phyloP scores from a whole-genome alignment of 2,113 vertebrate genomes.

The Urocynchramus pylzowi region DNA sequence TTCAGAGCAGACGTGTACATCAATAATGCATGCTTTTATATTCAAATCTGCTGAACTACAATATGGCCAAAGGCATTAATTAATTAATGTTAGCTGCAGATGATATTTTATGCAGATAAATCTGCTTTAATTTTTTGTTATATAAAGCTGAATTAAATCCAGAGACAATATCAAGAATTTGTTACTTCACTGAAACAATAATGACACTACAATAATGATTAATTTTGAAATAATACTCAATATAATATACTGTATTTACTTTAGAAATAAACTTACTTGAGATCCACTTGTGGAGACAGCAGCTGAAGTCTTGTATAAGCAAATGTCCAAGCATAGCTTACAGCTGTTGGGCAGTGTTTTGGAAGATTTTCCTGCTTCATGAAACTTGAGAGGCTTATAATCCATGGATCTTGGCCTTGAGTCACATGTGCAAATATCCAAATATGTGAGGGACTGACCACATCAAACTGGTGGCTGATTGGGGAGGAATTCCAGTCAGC shows the following conservation, averaged over 20 bases:
- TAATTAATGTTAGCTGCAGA: not conserved
- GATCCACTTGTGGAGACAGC: slow-evolving; percentile 95
- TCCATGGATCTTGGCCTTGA: slow-evolving; percentile 97
- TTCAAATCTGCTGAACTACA: not conserved
- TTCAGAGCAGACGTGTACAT: not conserved
- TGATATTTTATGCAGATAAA: not conserved
- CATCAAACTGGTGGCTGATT: slow-evolving; percentile 98
- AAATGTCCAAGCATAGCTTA: slow-evolving; percentile 97
- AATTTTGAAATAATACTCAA: not conserved
- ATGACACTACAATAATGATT: not conserved
- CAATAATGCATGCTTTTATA: not conserved
- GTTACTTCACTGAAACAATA: not conserved
- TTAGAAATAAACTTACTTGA: slow-evolving; percentile 84
- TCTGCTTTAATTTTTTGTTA: not conserved
- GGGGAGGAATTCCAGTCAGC: slow-evolving; percentile 97
- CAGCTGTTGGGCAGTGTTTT: slow-evolving; percentile 91
- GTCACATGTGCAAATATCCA: slow-evolving; percentile 99
- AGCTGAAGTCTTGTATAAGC: slow-evolving; percentile 93
- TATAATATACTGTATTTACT: not conserved
- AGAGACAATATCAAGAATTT: not conserved
- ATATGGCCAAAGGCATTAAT: not conserved
- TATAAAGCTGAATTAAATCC: not conserved
- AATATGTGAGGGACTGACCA: slow-evolving; percentile 96
- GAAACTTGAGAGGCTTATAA: slow-evolving; percentile 98
- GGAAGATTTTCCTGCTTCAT: slow-evolving; percentile 95